These are phyloP conservation scores for Vicugna pacos DNA, from an alignment of 2,113 vertebrate species.

Conservation along the genomic window DNA sequence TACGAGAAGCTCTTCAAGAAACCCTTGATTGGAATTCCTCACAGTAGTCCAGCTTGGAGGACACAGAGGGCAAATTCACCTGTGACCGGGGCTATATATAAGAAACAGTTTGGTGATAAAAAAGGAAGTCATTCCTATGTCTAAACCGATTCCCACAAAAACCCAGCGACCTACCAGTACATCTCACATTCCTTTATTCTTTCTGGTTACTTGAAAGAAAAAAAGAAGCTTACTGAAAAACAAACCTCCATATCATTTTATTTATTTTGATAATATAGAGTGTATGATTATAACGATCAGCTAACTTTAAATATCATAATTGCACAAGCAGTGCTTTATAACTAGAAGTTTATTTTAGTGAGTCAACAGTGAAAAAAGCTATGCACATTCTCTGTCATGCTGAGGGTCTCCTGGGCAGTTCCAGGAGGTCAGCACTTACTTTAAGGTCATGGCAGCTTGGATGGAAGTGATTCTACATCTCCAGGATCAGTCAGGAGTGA, in stretches of 20 bases:
- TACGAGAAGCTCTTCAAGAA: conserved; percentile 56
- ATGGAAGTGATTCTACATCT: neutral
- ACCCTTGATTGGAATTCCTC: conserved; percentile 74
- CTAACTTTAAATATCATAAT: neutral
- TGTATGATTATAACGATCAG: neutral
- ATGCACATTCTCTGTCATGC: neutral
- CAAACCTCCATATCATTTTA: neutral
- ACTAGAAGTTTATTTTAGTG: neutral
- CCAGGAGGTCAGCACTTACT: neutral
- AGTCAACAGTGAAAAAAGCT: neutral
- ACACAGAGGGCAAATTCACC: conserved; percentile 58
- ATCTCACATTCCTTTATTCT: neutral
- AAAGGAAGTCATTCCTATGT: neutral
- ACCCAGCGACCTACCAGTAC: neutral
- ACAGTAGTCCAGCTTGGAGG: conserved; percentile 51
- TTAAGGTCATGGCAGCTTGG: neutral
- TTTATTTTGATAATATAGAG: neutral
- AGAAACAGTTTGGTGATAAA: conserved; percentile 40
- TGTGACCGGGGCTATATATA: conserved; percentile 12
- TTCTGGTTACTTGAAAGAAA: neutral
- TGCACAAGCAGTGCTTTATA: neutral
- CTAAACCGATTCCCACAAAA: neutral
- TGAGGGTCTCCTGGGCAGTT: neutral
- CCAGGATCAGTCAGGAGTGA: neutral
- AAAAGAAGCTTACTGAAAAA: neutral